These are phyloP conservation scores for Pandion haliaetus DNA, from an alignment of 2,113 vertebrate species.

Conservation along the genomic window DNA sequence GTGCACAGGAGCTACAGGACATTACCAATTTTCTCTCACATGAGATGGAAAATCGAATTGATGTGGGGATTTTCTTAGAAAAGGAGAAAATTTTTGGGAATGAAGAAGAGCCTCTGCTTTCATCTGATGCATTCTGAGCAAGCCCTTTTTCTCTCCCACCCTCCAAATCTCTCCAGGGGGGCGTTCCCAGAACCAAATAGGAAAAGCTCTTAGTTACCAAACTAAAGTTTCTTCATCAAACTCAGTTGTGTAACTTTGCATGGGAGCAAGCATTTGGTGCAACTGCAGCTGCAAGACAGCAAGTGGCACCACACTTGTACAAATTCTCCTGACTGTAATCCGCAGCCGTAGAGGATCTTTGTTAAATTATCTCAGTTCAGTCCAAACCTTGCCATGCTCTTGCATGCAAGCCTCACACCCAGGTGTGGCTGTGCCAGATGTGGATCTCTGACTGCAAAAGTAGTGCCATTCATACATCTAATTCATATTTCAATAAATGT, in stretches of 20 bases:
- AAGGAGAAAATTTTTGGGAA: not conserved
- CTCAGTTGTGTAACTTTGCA: not conserved
- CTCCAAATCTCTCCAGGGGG: not conserved
- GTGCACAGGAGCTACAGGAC: not conserved
- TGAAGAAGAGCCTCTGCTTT: not conserved
- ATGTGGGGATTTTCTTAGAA: not conserved
- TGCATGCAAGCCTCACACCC: not conserved
- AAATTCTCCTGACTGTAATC: not conserved
- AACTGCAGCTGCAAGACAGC: not conserved
- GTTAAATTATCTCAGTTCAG: not conserved
- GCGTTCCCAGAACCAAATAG: not conserved
- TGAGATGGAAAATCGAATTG: not conserved
- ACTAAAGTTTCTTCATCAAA: not conserved
- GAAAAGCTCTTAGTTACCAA: not conserved
- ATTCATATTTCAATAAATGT: not conserved
- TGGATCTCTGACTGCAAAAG: not conserved
- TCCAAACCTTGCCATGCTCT: not conserved
- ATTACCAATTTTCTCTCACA: not conserved
- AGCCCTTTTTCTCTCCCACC: not conserved
- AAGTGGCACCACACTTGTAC: accelerated
- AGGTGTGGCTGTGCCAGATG: not conserved
- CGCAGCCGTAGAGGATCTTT: not conserved
- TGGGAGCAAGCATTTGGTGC: not conserved
- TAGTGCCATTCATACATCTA: not conserved
- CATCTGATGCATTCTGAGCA: not conserved